A percentile compares a stretch with the other conserved stretches of the same genome.
phyloP scores from a whole-genome alignment of 2,888 invertebrate genomes.

The Cheilosia scutellata region DNA sequence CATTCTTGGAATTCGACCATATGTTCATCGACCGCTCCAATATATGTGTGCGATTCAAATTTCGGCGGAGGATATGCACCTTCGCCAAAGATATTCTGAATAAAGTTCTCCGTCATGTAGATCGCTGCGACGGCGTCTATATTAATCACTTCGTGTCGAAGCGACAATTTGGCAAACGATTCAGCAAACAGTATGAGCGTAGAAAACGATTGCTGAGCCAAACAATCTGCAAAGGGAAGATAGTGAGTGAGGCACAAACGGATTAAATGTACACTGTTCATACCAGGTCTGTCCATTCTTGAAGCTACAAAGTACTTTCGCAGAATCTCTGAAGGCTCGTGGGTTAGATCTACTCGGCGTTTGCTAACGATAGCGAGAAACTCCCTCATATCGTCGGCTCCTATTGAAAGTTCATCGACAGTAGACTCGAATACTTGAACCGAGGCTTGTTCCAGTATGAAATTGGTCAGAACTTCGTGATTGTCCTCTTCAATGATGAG shows the following conservation, averaged over 20 bases:
- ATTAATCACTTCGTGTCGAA: constrained; percentile 80
- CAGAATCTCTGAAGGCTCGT: constrained; percentile 82
- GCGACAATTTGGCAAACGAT: constrained; percentile 82
- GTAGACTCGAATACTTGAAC: constrained; percentile 67
- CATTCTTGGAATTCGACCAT: constrained; percentile 80
- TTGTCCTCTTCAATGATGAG: constrained; percentile 79
- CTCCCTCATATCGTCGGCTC: constrained; percentile 80
- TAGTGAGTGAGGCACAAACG: background rate
- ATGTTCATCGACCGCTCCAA: constrained; percentile 80
- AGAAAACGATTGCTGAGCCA: constrained; percentile 80
- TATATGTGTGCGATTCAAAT: constrained; percentile 77
- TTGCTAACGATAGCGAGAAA: constrained; percentile 79
- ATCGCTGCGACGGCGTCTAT: constrained; percentile 81
- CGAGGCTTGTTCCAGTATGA: constrained; percentile 79
- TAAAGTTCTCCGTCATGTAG: constrained; percentile 81
- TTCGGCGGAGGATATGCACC: constrained; percentile 79
- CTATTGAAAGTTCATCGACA: constrained; percentile 79
- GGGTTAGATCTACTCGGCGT: constrained; percentile 77
- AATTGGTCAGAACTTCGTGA: constrained; percentile 79
- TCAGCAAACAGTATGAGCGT: constrained; percentile 82
- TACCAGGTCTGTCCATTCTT: constrained; percentile 82
- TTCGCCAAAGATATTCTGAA: constrained; percentile 79
- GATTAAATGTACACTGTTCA: constrained; percentile 18
- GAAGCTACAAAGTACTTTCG: constrained; percentile 84
- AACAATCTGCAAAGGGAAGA: constrained; percentile 78